Conservation (phyloP, 2,113 vertebrate species). For the Chiloscyllium plagiosum region DNA sequence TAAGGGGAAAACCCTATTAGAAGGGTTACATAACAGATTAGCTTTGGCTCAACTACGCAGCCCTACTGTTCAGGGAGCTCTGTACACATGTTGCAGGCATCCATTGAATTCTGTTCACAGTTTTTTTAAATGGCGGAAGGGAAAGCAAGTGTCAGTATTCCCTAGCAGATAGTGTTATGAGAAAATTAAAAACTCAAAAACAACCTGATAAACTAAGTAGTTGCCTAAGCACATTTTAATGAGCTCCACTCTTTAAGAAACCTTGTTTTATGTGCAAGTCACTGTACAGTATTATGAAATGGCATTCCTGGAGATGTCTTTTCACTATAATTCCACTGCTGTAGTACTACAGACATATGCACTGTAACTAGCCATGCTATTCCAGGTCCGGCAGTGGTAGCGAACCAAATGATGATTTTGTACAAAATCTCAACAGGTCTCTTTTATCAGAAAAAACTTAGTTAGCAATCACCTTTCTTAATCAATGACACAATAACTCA, state of each 20-base stretch:
- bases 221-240: too few species aligned
- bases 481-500: neutral
- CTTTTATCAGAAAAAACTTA: neutral
- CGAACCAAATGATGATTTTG: too few species aligned
- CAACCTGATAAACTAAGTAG: too few species aligned
- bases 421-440: neutral
- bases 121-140: neutral
- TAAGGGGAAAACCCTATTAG: neutral
- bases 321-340: too few species aligned
- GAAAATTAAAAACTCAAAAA: too few species aligned
- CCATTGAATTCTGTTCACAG: neutral
- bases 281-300: too few species aligned
- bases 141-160: too few species aligned
- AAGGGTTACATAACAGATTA: neutral
- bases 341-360: neutral
- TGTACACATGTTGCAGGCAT: neutral
- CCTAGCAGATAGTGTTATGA: too few species aligned
- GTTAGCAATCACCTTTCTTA: neutral
- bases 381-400: neutral
- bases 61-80: neutral
- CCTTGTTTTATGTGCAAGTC: too few species aligned
- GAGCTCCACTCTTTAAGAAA: too few species aligned
- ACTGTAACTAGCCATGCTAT: neutral
- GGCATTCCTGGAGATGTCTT: too few species aligned
- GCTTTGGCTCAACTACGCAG: neutral